These are phyloP conservation scores for Pegoplata infirma DNA, from an alignment of 2,888 invertebrate genomes.

Conservation along the genomic window DNA sequence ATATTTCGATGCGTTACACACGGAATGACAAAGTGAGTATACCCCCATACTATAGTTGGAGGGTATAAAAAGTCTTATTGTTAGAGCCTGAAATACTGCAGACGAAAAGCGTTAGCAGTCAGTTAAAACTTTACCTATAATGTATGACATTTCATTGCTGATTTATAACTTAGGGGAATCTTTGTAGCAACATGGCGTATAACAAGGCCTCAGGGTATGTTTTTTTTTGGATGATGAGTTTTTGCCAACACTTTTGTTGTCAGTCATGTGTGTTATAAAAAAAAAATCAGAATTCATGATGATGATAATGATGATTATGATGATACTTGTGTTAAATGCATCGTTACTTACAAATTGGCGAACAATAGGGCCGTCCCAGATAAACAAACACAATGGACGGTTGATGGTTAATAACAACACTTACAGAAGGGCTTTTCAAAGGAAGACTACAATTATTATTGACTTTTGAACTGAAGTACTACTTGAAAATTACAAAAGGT, in stretches of 20 bases:
- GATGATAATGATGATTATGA: slow-evolving; percentile 16
- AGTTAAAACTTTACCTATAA: too few relatives aligned
- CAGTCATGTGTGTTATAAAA: slow-evolving; percentile 34
- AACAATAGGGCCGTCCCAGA: slow-evolving; percentile 20
- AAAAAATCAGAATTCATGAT: not conserved
- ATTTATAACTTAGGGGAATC: too few relatives aligned
- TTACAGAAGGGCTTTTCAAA: slow-evolving; percentile 21
- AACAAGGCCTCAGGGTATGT: too few relatives aligned
- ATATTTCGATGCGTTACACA: too few relatives aligned
- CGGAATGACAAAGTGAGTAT: too few relatives aligned
- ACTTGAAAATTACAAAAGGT: slow-evolving; percentile 13
- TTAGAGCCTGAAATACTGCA: too few relatives aligned
- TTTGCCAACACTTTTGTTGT: not conserved
- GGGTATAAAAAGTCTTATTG: too few relatives aligned
- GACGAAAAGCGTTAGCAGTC: too few relatives aligned
- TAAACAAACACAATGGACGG: slow-evolving; percentile 4
- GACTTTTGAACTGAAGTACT: slow-evolving; percentile 19
- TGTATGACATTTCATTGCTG: too few relatives aligned
- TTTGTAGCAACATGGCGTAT: too few relatives aligned
- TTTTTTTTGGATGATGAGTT: not conserved
- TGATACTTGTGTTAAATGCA: slow-evolving; percentile 47
- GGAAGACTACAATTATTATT: slow-evolving; percentile 10
- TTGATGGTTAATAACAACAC: not conserved
- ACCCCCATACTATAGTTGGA: too few relatives aligned
- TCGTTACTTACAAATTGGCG: slow-evolving; percentile 55